Base-by-base conservation (phyloP, 2,113 vertebrate species). In the Protobothrops flavoviridis region DNA sequence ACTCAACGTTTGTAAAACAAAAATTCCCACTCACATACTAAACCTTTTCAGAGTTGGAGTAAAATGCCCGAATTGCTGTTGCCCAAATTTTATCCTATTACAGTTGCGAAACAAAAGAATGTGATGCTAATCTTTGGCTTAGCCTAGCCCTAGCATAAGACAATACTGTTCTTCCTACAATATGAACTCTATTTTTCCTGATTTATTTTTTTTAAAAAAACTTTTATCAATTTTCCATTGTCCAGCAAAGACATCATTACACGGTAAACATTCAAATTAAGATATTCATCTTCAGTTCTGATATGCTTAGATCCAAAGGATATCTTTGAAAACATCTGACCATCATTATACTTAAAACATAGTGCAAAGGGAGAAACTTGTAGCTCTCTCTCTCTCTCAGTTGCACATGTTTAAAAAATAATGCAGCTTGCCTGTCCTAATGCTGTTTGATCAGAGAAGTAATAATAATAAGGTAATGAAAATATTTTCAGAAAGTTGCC, bases 281-380 rank as follows among this genome's bases (percentile, higher is more conserved):
- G 13, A 55, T 92, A 12, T 1, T 21, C 12, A 88, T 15, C 59
- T 50, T 88, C 12, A 21, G 5, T 24, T 74, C 9, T 33, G 6
- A n/a, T 95, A 91, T 94, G 92, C 86, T 92, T 92, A 95, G 95
- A 94, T 94, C 93, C 95, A 6, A 88, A 92, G 86, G 93, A 95
- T 12, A n/a, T 57, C 88, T 29, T 96, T 93, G 95, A 93, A 91
- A 94, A 93, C 92, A 53, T 50, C 50, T 91, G 50, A 64, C 39
- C 17, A 24, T 74, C 10, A 81, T 92, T 45, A 93, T 86, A 29
- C 17, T 61, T 69, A 81, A 96, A 87, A 95, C 89, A 9, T 90
- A 91, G 81, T 93, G 94, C 89, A 91, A 95, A 94, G 64, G 48
- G 3, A 33, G 52, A 5, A 0, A 92, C 29, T 69, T 12, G 29